Base-by-base conservation (phyloP, 1,140 invertebrate genomes). In the Samia ricini region DNA sequence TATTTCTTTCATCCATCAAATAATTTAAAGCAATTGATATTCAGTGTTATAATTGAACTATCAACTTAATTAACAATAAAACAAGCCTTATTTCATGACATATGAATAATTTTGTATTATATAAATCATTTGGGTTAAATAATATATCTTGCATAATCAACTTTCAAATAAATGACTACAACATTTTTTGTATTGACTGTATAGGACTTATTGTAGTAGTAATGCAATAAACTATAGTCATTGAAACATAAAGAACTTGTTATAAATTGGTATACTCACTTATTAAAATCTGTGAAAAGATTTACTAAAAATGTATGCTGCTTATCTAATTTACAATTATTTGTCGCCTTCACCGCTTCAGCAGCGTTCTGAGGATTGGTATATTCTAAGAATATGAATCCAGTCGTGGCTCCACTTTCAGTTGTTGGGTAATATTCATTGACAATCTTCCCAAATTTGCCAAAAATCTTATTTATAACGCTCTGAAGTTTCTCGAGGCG, bases 271-370 rank as follows among this genome's bases (percentile, higher is more conserved):
- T 22, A n/a, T 72, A 91, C 93, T 92, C 91, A 96, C 93, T 98
- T 98, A 65, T 98, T 96, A 91, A 99, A 99, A 86, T 99, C 98
- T 2, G 97, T 97, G 78, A 99, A 98, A 7, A 98, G 91, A 90
- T 99, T 99, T 1, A 99, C 97, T 79, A 95, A 93, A 88, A 99
- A 98, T 10, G 97, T 98, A 77, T 99, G 98, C 56, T 95, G 93
- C 81, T 99, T 99, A 90, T 99, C 99, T 72, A 99, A 93, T 85
- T 98, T 98, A 89, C 98, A 96, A 74, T 98, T 97, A 90, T 99
- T 98, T 20, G 95, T 94, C 24, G 94, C 91, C 78, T 96, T 96
- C 0, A 98, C 95, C 8, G 98, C 98, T 82, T 98, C 95, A 56
- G 94, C 91, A 15, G 98, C 98, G 84, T 95, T 94, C 20, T 92